Base-by-base conservation (phyloP, 2,888 invertebrate species). In the Stenurella melanura region DNA sequence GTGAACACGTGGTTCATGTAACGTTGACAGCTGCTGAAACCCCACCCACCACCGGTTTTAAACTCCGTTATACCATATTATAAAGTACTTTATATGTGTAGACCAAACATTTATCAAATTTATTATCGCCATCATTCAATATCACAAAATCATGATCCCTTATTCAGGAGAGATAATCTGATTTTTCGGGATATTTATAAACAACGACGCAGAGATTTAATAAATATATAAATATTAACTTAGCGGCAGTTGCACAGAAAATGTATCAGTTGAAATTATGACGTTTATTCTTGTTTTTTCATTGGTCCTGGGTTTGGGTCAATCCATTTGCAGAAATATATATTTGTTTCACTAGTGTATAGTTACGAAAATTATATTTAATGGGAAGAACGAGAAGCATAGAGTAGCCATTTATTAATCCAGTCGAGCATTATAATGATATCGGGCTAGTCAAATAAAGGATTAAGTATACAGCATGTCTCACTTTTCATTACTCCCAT, bases 21-120 rank as follows among this genome's bases (percentile, higher is more conserved):
- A 83, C 83, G 86, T 83, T 85, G 86, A 86, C 87, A 86, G 87
- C 86, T 87, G 86, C 83, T 78, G 77, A 79, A 82, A 84, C 84
- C 82, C 82, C 85, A 83, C 86, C 84, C 84, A 84, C 85, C 83
- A 79, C 79, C 84, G 82, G 82, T 78, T 81, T 71, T 75, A 78
- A 76, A 64, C 78, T 75, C 83, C 80, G 80, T 82, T 83, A 81
- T 81, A 78, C 67, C 70, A 70, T 76, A 75, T 71, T 69, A 57
- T 38, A 30, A 17, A 64, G 19, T 58, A 18, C 67, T 57, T 56
- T 75, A 77, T 69, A 68, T 64, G 21, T 74, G 73, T 75, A 64
- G 66, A 60, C 58, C 72, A 60, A 76, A 76, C 74, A 71, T 78
- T 56, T 58, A 78, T 74, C 72, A 74, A 77, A 71, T 71, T 74